Conservation (phyloP, 2,113 vertebrate species). For the Aplodontia rufa region DNA sequence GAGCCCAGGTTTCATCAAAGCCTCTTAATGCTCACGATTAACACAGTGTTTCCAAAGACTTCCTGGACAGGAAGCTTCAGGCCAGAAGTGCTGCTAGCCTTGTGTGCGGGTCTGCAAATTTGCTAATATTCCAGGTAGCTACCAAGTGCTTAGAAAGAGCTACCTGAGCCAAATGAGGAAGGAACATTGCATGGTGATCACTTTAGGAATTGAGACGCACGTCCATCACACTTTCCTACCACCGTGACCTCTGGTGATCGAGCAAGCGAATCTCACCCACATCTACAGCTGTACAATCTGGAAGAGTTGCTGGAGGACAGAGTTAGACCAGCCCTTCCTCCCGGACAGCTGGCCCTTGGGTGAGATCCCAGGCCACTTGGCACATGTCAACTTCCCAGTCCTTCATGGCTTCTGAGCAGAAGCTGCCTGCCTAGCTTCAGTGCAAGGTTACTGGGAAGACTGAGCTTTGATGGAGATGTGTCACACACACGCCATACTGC, state of each 20-base stretch:
- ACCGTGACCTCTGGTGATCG: accelerated
- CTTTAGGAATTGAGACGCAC: accelerated
- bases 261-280: accelerated
- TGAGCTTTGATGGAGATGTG: accelerated
- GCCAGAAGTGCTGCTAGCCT: neutral
- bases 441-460: accelerated
- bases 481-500: accelerated
- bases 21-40: neutral
- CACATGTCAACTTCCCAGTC: too few relatives aligned
- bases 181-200: accelerated
- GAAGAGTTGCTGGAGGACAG: too few relatives aligned
- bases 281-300: too few relatives aligned
- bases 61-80: neutral
- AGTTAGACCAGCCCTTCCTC: neutral
- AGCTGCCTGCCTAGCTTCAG: accelerated
- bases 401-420: accelerated
- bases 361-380: accelerated
- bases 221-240: neutral
- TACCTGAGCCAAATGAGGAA: too few relatives aligned
- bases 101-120: accelerated
- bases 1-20: neutral
- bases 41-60: neutral
- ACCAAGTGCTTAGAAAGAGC: neutral
- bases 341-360: neutral
- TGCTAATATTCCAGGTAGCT: too few relatives aligned